Evolutionary conservation across 1,140 invertebrate species (phyloP), one percentile per base, ranked within the genome.

Genomic region (Lasioglossum albipes): DNA sequence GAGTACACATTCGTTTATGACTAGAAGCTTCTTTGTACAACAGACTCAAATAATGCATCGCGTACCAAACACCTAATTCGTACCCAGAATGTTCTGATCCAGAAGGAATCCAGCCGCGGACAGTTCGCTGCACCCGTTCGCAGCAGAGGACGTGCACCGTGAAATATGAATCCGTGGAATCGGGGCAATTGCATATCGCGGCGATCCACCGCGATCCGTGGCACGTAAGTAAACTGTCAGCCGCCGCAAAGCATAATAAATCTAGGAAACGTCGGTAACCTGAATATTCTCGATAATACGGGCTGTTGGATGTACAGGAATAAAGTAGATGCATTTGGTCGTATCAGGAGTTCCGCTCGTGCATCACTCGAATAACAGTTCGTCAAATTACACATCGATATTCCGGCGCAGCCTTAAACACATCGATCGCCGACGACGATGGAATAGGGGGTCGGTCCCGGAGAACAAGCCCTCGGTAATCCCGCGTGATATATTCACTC

Each of bases 151-250:
- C 42, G 62, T 20, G 13, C 65, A 67, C 72, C 64, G 68, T 79
- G 82, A 85, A 76, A 85, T 81, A 81, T 85, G 78, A 76, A 73
- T 69, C 61, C n/a, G 42, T 13, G 65, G 36, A 62, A 70, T 13
- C 52, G 61, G 65, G 68, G 78, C 77, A 80, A 84, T 84, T 65
- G 72, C 81, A 61, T 73, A 83, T 79, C 52, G 67, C 64, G 41
- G 62, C 68, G 42, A 81, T 84, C 73, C 82, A 84, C 73, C 77
- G 20, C 54, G 54, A 36, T 36, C 36, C 36, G 36, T 72, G 79
- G 70, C 73, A 81, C 83, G 82, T 85, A 84, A 85, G 84, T 85
- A 81, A 69, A 85, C 82, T 85, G 82, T 85, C 84, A 85, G 72
- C 84, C 42, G 78, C 73, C 70, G 83, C 67, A 42, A 61, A 70